Evolutionary conservation across 2,888 invertebrate species (phyloP).

Genomic region (Theretra japonica): DNA sequence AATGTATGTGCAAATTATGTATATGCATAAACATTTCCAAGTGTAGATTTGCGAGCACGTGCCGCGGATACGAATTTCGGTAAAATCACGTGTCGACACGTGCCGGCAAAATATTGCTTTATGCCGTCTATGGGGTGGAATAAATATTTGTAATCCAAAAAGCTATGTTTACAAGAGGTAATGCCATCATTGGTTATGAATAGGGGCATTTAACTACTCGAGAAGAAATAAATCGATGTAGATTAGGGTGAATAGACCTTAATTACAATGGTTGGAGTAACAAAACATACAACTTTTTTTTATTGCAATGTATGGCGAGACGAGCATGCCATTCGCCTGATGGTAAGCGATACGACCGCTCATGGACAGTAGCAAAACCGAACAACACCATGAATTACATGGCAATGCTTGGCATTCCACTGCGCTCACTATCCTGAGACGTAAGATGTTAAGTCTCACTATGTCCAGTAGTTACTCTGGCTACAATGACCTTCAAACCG

Average conservation of each 20-base stretch:
- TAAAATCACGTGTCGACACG: constrained; percentile 69
- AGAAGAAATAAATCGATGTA: constrained; percentile 21
- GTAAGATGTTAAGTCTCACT: too few relatives aligned
- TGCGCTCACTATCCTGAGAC: too few relatives aligned
- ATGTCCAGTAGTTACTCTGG: too few relatives aligned
- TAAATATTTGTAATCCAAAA: constrained; percentile 75
- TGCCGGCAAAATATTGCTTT: constrained; percentile 61
- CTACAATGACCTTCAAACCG: too few relatives aligned
- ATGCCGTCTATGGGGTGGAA: constrained; percentile 59
- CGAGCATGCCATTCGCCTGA: too few relatives aligned
- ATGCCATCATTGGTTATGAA: constrained; percentile 54
- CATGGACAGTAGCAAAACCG: too few relatives aligned
- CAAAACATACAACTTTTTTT: neutral
- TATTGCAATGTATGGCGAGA: too few relatives aligned
- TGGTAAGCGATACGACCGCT: too few relatives aligned
- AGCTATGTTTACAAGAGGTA: constrained; percentile 61
- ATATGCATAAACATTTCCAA: constrained; percentile 25
- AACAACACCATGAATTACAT: too few relatives aligned
- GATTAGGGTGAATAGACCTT: neutral
- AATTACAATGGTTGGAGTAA: neutral
- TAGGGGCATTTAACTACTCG: constrained; percentile 39
- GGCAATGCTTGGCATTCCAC: too few relatives aligned
- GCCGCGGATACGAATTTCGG: constrained; percentile 55
- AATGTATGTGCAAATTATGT: constrained; percentile 30
- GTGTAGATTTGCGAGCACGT: constrained; percentile 50